Evolutionary conservation across 2,113 vertebrate genomes (phyloP).

Genomic region (Poicephalus meyeri): DNA sequence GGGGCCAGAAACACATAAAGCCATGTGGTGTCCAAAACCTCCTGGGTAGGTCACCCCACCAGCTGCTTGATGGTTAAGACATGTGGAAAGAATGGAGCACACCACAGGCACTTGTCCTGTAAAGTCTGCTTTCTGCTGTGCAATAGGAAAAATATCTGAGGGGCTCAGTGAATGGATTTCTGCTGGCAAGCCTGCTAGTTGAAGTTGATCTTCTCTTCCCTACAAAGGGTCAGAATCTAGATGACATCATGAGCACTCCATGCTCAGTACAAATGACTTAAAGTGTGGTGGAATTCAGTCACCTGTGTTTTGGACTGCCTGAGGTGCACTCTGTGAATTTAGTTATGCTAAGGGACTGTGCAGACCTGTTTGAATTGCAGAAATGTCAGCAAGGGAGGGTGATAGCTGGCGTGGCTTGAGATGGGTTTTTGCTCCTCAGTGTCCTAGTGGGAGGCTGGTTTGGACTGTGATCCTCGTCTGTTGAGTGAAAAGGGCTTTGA

Average conservation of each 20-base stretch:
- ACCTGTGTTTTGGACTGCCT: background rate
- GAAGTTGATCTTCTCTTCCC: background rate
- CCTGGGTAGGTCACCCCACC: background rate
- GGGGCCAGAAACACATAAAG: background rate
- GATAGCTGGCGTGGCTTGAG: background rate
- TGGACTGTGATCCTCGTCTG: background rate
- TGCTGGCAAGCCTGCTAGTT: background rate
- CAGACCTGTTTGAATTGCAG: background rate
- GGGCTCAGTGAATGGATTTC: background rate
- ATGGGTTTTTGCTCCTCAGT: background rate
- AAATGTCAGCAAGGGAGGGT: background rate
- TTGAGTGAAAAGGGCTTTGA: background rate
- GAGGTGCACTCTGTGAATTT: background rate
- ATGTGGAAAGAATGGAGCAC: background rate
- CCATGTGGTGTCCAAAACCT: background rate
- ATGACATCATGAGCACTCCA: too few relatives aligned
- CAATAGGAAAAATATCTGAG: background rate
- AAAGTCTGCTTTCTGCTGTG: background rate
- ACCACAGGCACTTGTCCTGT: too few relatives aligned
- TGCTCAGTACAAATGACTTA: background rate
- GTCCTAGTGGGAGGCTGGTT: background rate
- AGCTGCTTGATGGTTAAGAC: background rate
- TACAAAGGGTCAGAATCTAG: background rate
- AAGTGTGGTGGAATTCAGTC: background rate
- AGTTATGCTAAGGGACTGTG: background rate